Percentiles rank a stretch among this genome's conserved stretches.
These are phyloP conservation scores for Perca flavescens DNA, from an alignment of 2,113 vertebrate species.

Conservation along the genomic window DNA sequence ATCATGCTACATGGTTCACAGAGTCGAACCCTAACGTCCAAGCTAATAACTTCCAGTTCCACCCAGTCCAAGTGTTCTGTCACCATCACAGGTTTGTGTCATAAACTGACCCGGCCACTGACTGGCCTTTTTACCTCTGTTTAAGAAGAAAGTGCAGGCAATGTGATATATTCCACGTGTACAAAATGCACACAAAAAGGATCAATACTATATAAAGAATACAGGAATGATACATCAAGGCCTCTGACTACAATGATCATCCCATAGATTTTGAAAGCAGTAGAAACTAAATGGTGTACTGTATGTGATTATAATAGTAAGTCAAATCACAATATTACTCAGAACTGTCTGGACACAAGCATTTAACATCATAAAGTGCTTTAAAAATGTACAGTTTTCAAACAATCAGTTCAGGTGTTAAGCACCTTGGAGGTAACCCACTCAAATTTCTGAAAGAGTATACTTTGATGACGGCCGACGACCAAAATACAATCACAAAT, in stretches of 20 bases:
- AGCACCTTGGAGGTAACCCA: slow-evolving; percentile 12
- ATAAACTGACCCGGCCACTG: slow-evolving; percentile 41
- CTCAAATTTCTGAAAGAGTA: slow-evolving; percentile 19
- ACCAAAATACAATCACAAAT: slow-evolving; percentile 76
- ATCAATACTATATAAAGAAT: background rate
- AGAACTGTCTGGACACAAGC: background rate
- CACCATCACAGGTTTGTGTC: slow-evolving; percentile 52
- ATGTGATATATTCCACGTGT: slow-evolving; percentile 13
- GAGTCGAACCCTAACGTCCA: slow-evolving; percentile 64
- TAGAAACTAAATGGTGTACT: background rate
- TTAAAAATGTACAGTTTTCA: slow-evolving; percentile 25
- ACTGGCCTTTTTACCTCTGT: slow-evolving; percentile 31
- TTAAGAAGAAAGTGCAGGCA: slow-evolving; percentile 1
- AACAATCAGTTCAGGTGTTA: slow-evolving; percentile 7
- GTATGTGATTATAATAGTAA: background rate
- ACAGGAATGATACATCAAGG: background rate
- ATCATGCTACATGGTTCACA: slow-evolving; percentile 70
- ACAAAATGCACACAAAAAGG: background rate
- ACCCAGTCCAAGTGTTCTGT: slow-evolving; percentile 49
- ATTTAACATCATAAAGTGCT: slow-evolving; percentile 6
- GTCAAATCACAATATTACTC: background rate
- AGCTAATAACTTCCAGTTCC: slow-evolving; percentile 67
- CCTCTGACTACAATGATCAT: background rate
- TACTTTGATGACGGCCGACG: slow-evolving; percentile 55
- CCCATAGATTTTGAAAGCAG: background rate